A percentile compares a stretch with the other conserved stretches of the same genome.
Conservation (phyloP, 1,140 invertebrate genomes). For the Penaeus chinensis region DNA sequence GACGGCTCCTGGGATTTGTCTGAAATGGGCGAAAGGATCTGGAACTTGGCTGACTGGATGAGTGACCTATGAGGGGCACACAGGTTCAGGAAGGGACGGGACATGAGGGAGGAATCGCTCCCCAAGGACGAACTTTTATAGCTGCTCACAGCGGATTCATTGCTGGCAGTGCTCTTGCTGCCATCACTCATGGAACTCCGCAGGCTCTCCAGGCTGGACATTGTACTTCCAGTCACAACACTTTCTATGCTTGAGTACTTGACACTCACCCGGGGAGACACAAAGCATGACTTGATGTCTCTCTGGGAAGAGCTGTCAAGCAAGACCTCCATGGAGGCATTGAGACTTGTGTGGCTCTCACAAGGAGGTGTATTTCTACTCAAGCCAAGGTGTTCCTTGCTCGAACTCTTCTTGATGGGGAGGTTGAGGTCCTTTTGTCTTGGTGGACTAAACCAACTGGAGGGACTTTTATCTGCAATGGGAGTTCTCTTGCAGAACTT, state of each 20-base stretch:
- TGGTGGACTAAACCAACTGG: slow-evolving; percentile 75
- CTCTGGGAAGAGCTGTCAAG: slow-evolving; percentile 70
- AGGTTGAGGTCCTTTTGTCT: slow-evolving; percentile 78
- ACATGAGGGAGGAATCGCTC: slow-evolving; percentile 70
- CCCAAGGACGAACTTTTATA: slow-evolving; percentile 59
- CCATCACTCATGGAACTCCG: slow-evolving; percentile 78
- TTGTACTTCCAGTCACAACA: slow-evolving; percentile 79
- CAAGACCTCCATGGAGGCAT: slow-evolving; percentile 71
- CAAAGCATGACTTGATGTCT: slow-evolving; percentile 65
- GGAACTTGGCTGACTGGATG: slow-evolving; percentile 75
- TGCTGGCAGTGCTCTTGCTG: slow-evolving; percentile 44
- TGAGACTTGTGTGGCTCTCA: slow-evolving; percentile 77
- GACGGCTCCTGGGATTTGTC: slow-evolving; percentile 86
- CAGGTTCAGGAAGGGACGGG: slow-evolving; percentile 72
- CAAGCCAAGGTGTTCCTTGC: slow-evolving; percentile 76
- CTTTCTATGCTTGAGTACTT: slow-evolving; percentile 88
- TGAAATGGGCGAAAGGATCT: slow-evolving; percentile 88
- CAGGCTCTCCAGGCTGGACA: slow-evolving; percentile 82
- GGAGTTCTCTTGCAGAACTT: slow-evolving; percentile 82
- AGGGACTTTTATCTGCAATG: slow-evolving; percentile 75
- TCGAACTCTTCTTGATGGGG: slow-evolving; percentile 73
- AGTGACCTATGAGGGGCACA: slow-evolving; percentile 62
- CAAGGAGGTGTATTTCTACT: slow-evolving; percentile 75
- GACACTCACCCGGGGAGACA: slow-evolving; percentile 70
- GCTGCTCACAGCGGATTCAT: slow-evolving; percentile 77